Evolutionary conservation across 2,888 invertebrate species (phyloP), one percentile per base, ranked within the genome.

Genomic region (Pasiphila rectangulata): DNA sequence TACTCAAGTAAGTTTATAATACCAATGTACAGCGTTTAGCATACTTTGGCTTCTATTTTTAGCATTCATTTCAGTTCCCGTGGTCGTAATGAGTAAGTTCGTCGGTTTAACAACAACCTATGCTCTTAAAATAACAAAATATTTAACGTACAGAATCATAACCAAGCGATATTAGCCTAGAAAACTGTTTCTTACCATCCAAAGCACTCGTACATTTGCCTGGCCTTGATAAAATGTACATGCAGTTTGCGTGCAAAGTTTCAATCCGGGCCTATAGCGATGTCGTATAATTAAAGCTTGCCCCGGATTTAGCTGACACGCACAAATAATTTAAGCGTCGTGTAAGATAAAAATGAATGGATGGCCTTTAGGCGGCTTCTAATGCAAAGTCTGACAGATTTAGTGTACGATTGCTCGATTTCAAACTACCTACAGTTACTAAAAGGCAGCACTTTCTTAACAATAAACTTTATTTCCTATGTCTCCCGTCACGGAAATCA

Each of bases 191-290:
- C 17, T 27, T 25, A n/a, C n/a, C 16, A 9, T 17, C 30, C 17
- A 9, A 37, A 19, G 21, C 7, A 6, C 5, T 16, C 5, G 4
- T 21, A 12, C 3, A 34, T 17, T 40, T 30, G 4, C 36, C 9
- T 45, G 9, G 6, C 36, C n/a, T n/a, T n/a, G n/a, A n/a, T n/a
- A n/a, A n/a, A 30, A 32, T 15, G 16, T 24, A 19, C 9, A 40
- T 32, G 29, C 50, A 46, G 34, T 25, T 44, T 32, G 52, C 57
- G 47, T 54, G 54, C 50, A 44, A 43, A 48, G 17, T 27, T 12
- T 23, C 37, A 44, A 54, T 54, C 43, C 10, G 38, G 21, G 12
- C 32, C 29, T 44, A 35, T 27, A 32, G 36, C 44, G 39, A 40
- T 49, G 51, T 42, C 46, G 48, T 42, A 30, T 46, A 39, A 23